Conservation (phyloP, 37 sponge, comb jelly and placozoan species). For the Halisarca cf. caerulea region DNA sequence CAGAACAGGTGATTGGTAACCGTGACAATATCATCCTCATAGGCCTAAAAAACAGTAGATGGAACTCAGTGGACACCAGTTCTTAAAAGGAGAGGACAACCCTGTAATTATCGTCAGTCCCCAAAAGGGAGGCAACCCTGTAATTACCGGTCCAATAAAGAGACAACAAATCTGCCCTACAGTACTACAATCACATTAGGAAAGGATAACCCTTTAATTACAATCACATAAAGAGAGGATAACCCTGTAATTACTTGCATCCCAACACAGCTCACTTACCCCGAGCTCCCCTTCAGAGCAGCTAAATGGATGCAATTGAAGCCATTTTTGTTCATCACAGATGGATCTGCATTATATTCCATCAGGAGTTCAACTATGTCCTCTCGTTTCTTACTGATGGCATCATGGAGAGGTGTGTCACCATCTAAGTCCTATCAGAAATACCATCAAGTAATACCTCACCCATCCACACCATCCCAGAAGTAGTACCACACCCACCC, state of each 20-base stretch:
- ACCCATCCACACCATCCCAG: background rate
- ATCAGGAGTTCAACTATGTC: constrained; percentile 78
- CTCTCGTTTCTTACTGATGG: constrained; percentile 83
- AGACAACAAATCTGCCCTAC: too few relatives aligned
- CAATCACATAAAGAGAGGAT: too few relatives aligned
- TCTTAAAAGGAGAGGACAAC: too few relatives aligned
- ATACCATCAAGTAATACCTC: background rate
- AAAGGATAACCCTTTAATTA: too few relatives aligned
- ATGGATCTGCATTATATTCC: constrained; percentile 69
- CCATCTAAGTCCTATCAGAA: constrained; percentile 83
- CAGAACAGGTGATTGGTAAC: constrained; percentile 30
- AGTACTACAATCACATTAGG: too few relatives aligned
- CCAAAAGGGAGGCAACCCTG: too few relatives aligned
- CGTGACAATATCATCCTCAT: constrained; percentile 51
- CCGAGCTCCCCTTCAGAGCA: constrained; percentile 63
- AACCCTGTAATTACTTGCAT: too few relatives aligned
- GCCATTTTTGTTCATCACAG: constrained; percentile 80
- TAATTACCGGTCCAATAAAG: too few relatives aligned
- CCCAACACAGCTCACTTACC: constrained; percentile 26
- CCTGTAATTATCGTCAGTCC: background rate
- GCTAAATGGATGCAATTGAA: constrained; percentile 90
- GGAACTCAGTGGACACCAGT: too few relatives aligned
- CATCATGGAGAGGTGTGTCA: constrained; percentile 95
- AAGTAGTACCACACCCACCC: background rate
- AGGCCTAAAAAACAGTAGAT: constrained; percentile 37